phyloP scores from a whole-genome alignment of 2,797 vertebrate species.

The Argentina silus region DNA sequence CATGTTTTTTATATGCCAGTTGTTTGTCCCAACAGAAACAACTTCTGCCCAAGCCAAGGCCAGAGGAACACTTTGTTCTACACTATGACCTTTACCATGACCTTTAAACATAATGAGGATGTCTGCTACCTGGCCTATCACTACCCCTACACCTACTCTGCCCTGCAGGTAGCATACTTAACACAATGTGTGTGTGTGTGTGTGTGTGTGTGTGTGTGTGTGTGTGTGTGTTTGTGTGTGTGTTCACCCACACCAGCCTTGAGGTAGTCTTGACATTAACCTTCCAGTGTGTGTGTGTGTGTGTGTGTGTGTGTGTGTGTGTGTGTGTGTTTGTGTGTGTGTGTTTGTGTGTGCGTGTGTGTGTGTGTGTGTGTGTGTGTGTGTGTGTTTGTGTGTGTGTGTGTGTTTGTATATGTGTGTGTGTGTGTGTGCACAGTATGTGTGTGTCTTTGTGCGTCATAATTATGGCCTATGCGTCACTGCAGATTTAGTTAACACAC shows the following conservation, averaged over 20 bases:
- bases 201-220: slow-evolving; percentile 9
- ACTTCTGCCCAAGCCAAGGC: slow-evolving; percentile 72
- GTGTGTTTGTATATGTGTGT: neutral
- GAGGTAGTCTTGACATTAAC: neutral
- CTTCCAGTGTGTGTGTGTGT: neutral
- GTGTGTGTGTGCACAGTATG: neutral
- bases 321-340: neutral
- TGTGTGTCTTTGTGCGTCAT: neutral
- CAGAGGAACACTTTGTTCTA: slow-evolving; percentile 76
- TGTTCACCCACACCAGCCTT: neutral
- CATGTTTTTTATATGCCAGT: neutral
- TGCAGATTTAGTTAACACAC: neutral
- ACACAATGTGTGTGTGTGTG: neutral
- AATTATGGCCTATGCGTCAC: neutral
- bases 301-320: neutral
- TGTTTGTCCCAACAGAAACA: slow-evolving; percentile 77
- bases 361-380: neutral
- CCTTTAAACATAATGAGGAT: slow-evolving; percentile 86
- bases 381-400: neutral
- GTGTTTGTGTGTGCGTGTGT: neutral
- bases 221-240: slow-evolving; percentile 5
- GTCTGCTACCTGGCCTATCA: slow-evolving; percentile 94
- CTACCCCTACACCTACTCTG: slow-evolving; percentile 90
- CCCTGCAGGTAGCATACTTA: slow-evolving; percentile 81
- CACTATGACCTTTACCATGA: slow-evolving; percentile 86